A percentile compares a stretch with the other conserved stretches of the same genome.
Conservation (phyloP, 1,140 invertebrate species). For the Lepidurus couesii region DNA sequence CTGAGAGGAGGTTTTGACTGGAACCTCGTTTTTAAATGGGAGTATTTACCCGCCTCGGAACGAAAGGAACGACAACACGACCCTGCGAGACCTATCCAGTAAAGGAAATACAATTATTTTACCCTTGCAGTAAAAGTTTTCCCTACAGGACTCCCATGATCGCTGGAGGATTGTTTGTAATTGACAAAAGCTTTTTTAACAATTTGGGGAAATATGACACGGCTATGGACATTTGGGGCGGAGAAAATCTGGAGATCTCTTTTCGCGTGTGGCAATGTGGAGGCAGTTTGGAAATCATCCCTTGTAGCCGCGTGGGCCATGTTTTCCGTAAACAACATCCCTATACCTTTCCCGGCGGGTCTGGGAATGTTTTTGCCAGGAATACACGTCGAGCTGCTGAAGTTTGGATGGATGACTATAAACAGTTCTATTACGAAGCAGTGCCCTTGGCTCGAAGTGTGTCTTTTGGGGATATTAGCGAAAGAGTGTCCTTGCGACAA, state of each 20-base stretch:
- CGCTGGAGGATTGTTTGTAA: slow-evolving; percentile 88
- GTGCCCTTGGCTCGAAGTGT: slow-evolving; percentile 80
- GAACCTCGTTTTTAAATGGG: slow-evolving; percentile 95
- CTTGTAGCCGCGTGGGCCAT: slow-evolving; percentile 86
- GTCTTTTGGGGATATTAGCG: slow-evolving; percentile 80
- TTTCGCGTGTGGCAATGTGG: slow-evolving; percentile 94
- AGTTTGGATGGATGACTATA: slow-evolving; percentile 95
- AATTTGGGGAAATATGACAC: slow-evolving; percentile 94
- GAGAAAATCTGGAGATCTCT: slow-evolving; percentile 72
- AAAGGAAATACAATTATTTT: slow-evolving; percentile 29
- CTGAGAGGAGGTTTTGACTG: slow-evolving; percentile 93
- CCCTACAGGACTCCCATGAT: slow-evolving; percentile 78
- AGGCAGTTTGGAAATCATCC: slow-evolving; percentile 86
- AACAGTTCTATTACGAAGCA: slow-evolving; percentile 81
- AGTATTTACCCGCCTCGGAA: slow-evolving; percentile 80
- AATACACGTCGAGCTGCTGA: slow-evolving; percentile 73
- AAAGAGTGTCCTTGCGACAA: slow-evolving; percentile 72
- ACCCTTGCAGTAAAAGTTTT: slow-evolving; percentile 27
- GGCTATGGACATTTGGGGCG: slow-evolving; percentile 95
- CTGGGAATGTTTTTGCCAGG: slow-evolving; percentile 79
- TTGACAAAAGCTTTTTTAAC: slow-evolving; percentile 85
- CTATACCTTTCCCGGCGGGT: slow-evolving; percentile 89
- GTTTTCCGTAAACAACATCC: slow-evolving; percentile 90
- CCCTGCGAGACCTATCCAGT: slow-evolving; percentile 56
- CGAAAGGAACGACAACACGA: slow-evolving; percentile 70